A percentile compares a stretch with the other conserved stretches of the same genome.
Conservation (phyloP, 2,113 vertebrate species). For the Parus major region DNA sequence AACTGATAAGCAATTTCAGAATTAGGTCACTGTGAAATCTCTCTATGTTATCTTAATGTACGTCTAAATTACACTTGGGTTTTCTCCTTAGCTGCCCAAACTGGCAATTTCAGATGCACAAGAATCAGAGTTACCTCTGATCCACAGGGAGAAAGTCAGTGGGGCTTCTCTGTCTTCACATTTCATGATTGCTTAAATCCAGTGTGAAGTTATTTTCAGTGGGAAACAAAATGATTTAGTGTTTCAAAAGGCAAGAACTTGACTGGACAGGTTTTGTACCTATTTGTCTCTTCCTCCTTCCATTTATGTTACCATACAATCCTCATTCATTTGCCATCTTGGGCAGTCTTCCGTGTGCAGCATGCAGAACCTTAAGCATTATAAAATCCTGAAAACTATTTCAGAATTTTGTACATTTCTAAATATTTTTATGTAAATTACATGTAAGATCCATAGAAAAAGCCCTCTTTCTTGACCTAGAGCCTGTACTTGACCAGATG, state of each 20-base stretch:
- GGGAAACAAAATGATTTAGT: background rate
- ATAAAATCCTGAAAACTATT: background rate
- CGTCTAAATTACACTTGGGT: background rate
- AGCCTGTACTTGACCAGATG: background rate
- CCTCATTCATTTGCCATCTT: background rate
- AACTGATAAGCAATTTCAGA: background rate
- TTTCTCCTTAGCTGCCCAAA: background rate
- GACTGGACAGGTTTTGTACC: background rate
- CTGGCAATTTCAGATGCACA: background rate
- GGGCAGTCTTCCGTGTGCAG: background rate
- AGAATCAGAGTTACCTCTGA: background rate
- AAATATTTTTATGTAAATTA: background rate
- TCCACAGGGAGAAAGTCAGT: background rate
- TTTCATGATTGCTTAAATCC: background rate
- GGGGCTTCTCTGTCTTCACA: background rate
- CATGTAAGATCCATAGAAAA: rapidly evolving
- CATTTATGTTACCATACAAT: background rate
- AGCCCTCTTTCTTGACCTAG: background rate
- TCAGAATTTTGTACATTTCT: background rate
- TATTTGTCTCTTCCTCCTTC: background rate
- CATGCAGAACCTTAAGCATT: background rate
- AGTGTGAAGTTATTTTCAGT: background rate
- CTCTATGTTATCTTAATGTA: background rate
- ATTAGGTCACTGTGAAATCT: background rate
- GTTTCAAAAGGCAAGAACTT: background rate